Evolutionary conservation across 2,888 invertebrate species (phyloP).

Genomic region (Helleia helle): DNA sequence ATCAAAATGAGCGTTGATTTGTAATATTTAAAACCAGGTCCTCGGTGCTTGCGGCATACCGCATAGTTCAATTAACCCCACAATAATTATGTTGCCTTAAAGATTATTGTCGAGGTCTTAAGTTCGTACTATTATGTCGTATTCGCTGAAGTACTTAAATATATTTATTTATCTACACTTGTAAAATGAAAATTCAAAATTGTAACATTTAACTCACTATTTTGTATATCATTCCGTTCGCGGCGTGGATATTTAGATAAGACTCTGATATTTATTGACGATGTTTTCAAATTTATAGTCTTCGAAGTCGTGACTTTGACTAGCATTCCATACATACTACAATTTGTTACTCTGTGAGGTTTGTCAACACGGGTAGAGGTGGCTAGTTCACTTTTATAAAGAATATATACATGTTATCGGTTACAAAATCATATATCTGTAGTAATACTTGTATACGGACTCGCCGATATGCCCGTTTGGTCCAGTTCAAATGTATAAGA

Average conservation of each 20-base stretch:
- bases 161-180: neutral
- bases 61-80: constrained; percentile 20
- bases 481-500: constrained; percentile 50
- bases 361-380: constrained; percentile 8
- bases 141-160: neutral
- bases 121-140: constrained; percentile 16
- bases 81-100: constrained; percentile 23
- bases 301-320: neutral
- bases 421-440: constrained; percentile 5
- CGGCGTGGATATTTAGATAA: neutral
- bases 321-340: constrained; percentile 39
- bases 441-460: constrained; percentile 12
- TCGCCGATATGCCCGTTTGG: constrained; percentile 46
- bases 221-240: no score
- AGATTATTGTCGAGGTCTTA: constrained; percentile 27
- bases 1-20: no score
- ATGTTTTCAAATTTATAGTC: neutral
- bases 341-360: constrained; percentile 15
- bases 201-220: no score
- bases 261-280: constrained; percentile 1
- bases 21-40: no score
- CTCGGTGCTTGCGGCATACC: no score
- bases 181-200: neutral
- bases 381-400: constrained; percentile 30
- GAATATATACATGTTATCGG: constrained; percentile 28